These are phyloP conservation scores for Magallana nippona DNA, from an alignment of 2,888 invertebrate species.

Conservation along the genomic window DNA sequence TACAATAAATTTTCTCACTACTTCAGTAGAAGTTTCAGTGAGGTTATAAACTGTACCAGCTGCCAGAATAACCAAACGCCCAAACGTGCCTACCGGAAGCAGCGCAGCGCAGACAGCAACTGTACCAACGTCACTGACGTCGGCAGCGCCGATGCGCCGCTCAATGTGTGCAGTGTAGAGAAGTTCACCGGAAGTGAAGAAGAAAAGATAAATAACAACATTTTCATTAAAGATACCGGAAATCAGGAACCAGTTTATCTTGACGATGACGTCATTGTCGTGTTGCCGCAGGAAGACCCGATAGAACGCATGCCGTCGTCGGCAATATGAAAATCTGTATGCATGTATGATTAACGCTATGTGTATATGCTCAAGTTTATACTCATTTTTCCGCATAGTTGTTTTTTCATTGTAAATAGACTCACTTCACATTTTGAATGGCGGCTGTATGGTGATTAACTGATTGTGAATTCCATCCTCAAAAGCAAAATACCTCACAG, in stretches of 20 bases:
- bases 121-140: not conserved
- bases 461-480: too few relatives aligned
- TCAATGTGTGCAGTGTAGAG: constrained; percentile 1
- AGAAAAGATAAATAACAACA: not conserved
- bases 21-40: constrained; percentile 70
- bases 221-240: not conserved
- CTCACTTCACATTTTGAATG: not conserved
- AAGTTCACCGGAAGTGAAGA: constrained; percentile 29
- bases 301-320: not conserved
- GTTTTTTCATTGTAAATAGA: not conserved
- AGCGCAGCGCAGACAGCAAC: constrained; percentile 23
- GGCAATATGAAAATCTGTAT: not conserved
- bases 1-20: constrained; percentile 72
- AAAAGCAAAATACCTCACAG: too few relatives aligned
- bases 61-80: constrained; percentile 51
- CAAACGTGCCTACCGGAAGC: not conserved
- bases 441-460: not conserved
- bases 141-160: not conserved
- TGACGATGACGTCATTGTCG: not conserved
- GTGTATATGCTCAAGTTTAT: not conserved
- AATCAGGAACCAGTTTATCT: not conserved
- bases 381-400: not conserved
- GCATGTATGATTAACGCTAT: not conserved
- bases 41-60: constrained; percentile 72
- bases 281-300: not conserved